Evolutionary conservation across 2,113 vertebrate species (phyloP).

Genomic region (Mungos mungo): DNA sequence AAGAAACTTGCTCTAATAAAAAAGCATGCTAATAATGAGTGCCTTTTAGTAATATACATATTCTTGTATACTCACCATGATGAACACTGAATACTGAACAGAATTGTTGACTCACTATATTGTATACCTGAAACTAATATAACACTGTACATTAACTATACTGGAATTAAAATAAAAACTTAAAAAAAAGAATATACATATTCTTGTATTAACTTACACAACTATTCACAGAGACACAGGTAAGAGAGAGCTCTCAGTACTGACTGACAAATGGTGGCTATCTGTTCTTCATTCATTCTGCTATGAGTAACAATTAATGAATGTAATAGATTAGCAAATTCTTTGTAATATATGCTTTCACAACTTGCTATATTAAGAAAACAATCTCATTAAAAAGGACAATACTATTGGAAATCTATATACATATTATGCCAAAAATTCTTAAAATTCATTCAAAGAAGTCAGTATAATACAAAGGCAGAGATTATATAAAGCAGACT

Average conservation of each 20-base stretch:
- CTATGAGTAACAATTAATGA: not conserved
- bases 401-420: slow-evolving; percentile 19
- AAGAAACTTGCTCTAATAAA: slow-evolving; percentile 1
- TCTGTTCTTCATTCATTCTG: slow-evolving; percentile 99
- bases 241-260: slow-evolving; percentile 95
- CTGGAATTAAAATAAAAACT: not conserved
- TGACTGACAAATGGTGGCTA: slow-evolving; percentile 95
- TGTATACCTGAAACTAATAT: not conserved
- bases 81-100: not conserved
- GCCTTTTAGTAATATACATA: not conserved
- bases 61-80: not conserved
- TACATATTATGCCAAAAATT: not conserved
- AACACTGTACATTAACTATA: not conserved
- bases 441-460: slow-evolving; percentile 3
- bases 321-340: slow-evolving; percentile 9
- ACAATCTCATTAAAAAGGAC: slow-evolving; percentile 4
- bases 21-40: not conserved
- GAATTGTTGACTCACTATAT: not conserved
- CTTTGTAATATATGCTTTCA: not conserved
- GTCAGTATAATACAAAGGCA: not conserved
- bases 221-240: slow-evolving; percentile 73
- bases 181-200: not conserved
- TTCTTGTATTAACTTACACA: not conserved
- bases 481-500: not conserved
- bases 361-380: slow-evolving; percentile 34